Base-by-base conservation (phyloP, 2,797 vertebrate genomes). In the Aselliscus stoliczkanus region DNA sequence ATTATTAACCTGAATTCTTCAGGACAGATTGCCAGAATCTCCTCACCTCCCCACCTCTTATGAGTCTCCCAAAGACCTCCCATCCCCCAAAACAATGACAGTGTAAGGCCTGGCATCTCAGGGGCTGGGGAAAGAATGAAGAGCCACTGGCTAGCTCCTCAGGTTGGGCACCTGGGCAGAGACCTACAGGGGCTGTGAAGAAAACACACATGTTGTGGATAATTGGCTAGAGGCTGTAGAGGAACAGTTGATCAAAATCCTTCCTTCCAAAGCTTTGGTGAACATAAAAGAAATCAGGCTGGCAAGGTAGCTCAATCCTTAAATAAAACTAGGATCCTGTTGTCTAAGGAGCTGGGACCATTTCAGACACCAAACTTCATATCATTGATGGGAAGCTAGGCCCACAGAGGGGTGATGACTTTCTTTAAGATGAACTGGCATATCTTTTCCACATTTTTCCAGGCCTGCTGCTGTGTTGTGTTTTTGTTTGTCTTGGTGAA, bases 1-100 rank as follows among this genome's bases (percentile, higher is more conserved):
- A 97, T 97, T 94, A 97, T 96, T 97, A 97, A 97, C 90, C 69
- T 62, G 70, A 88, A 94, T 93, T 95, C 75, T 90, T 93, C 42
- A 84, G 88, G 92, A 97, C 56, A 89, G 87, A 96, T 76, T 83
- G 73, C 56, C 64, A 5, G 47, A 88, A 82, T 96, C 44, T 42
- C 34, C 73, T 77, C 93, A 60, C 86, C 80, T 54, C 52, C 67
- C 67, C n/a, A 54, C 72, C 56, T 81, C 50, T 50, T 72, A 44
- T 79, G 69, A 86, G 75, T 56, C 64, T 94, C 84, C 73, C 77
- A 83, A 94, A 96, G 96, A 82, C 67, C 83, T 83, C 50, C 44
- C 70, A 39, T 50, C 50, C 27, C 47, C 81, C 72, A 2, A 72
- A 91, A 86, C 2, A 15, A 76, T 44, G 62, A n/a, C 17, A 34